Evolutionary conservation across 2,113 vertebrate species (phyloP), one percentile per base, ranked within the genome.

Genomic region (Ageneiosus marmoratus): DNA sequence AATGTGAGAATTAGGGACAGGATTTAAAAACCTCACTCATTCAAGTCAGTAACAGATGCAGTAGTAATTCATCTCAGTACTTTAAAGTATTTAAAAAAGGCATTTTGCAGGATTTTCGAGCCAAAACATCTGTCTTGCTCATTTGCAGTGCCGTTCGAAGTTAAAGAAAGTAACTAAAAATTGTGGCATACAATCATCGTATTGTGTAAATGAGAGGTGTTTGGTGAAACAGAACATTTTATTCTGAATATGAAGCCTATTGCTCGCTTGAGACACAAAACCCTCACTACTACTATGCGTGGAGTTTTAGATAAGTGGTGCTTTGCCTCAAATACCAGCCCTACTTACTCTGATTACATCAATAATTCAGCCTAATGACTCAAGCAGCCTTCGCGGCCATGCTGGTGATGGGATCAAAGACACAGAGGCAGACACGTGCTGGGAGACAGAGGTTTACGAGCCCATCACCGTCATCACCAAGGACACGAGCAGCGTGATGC

Each of bases 321-420:
- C 58, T 81, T 80, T 41, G 20, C 55, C 78, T 80, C 34, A 73
- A 55, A 79, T 37, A 63, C 77, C 67, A 75, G 24, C 55, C 58
- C 75, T 60, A 60, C 80, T 79, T 74, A 65, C 74, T 80, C 83
- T 88, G 77, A 89, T 89, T 86, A 84, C 80, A 83, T 85, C 86
- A 83, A 84, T 88, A 82, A 85, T 83, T 83, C 67, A 75, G 34
- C 48, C 75, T 81, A 85, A 83, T 86, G 84, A 86, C 84, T 85
- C 34, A 86, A 62, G 80, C 55, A 29, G 24, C 34, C 83, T 62
- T 37, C 58, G 32, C 83, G 50, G 79, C 72, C 20, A 76, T 46
- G 16, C 63, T 20, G 27, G 34, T 51, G 51, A 58, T 65, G 81
- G 27, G 34, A 85, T 86, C 85, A 86, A 80, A 86, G 79, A 70